Evolutionary conservation across 1,140 invertebrate genomes (phyloP), one percentile per base, ranked within the genome.

Genomic region (Stegodyphus mimosarum): DNA sequence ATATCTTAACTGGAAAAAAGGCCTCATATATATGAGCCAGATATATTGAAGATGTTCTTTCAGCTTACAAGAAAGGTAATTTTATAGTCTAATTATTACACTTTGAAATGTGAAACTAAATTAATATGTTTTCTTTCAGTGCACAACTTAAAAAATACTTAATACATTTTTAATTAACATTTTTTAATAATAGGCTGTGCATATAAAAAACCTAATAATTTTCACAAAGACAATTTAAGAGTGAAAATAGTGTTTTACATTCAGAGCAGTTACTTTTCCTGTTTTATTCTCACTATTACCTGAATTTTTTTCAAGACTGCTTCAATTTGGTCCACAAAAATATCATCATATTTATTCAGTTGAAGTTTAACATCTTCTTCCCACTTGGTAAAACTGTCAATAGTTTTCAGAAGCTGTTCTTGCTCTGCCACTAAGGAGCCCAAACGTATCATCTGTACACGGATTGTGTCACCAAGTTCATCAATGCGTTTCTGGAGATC

Each of bases 361-460:
- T 95, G 94, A 18, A 93, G 91, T 87, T 94, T 92, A 69, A 96
- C 92, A 77, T 94, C 92, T 67, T 94, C 94, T 90, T 98, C 93
- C 95, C 96, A 97, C 74, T 94, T 94, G 71, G 94, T 93, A 89
- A 98, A 96, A 87, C 94, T 94, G 11, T 93, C 92, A 70, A 98
- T 91, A 89, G 95, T 95, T 48, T 94, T 93, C 88, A 95, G 93
- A 87, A 97, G 96, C 89, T 98, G 96, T 91, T 97, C 95, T 48
- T 80, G 74, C 33, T 87, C 73, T 7, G 74, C 17, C 11, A 87
- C 79, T 0, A 71, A 67, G 13, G 80, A 83, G 0, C 72, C 74
- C 48, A 87, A 52, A 6, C 67, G 63, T 10, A 78, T 72, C 15
- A 72, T 13, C 6, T 76, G 74, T 13, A 64, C 49, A 51, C 79